Percentiles rank a stretch among this genome's conserved stretches.
Conservation (phyloP, 2,113 vertebrate genomes). For the Eolophus roseicapilla region DNA sequence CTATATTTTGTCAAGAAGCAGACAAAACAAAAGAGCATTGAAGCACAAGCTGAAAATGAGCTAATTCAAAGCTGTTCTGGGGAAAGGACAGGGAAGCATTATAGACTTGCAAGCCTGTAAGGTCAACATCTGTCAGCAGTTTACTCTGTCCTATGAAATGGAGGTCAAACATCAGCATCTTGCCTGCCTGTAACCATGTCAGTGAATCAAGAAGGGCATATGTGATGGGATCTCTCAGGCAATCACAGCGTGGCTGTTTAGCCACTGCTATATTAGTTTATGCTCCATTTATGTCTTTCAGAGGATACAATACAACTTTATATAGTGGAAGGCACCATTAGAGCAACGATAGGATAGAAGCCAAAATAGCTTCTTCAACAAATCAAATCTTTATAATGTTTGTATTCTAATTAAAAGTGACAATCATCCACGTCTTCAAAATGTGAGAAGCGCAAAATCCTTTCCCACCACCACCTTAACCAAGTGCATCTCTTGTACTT, state of each 20-base stretch:
- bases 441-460: neutral
- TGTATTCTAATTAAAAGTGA: neutral
- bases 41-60: constrained; percentile 3
- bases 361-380: neutral
- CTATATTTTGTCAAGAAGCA: neutral
- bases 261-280: neutral
- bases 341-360: neutral
- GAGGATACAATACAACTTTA: neutral
- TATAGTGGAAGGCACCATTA: neutral
- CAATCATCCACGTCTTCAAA: neutral
- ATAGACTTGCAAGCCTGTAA: neutral
- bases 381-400: neutral
- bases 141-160: neutral
- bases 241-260: neutral
- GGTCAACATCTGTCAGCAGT: constrained; percentile 40
- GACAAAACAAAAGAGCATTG: neutral
- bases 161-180: constrained; percentile 6
- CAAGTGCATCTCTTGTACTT: neutral
- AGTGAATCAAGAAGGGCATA: neutral
- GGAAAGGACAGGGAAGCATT: neutral
- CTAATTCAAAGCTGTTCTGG: constrained; percentile 10
- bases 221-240: neutral
- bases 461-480: neutral
- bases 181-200: accelerated
- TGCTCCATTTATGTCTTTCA: neutral